Percentiles rank a stretch among this genome's conserved stretches.
phyloP scores from a whole-genome alignment of 2,113 vertebrate genomes.

The Cercocebus atys region DNA sequence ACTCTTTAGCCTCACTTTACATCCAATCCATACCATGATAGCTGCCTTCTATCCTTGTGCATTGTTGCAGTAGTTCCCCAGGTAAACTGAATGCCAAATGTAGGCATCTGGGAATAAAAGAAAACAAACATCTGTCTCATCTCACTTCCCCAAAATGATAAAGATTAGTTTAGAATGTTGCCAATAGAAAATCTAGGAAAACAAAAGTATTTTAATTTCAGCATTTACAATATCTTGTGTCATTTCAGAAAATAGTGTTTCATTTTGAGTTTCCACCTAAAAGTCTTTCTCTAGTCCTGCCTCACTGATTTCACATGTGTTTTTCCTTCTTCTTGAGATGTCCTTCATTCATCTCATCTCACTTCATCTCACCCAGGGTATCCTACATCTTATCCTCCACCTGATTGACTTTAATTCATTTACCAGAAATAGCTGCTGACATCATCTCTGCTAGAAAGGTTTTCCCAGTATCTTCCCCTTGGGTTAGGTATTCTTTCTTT shows the following conservation, averaged over 20 bases:
- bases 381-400: neutral
- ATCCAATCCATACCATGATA: neutral
- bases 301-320: neutral
- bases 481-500: neutral
- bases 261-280: neutral
- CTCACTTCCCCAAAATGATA: neutral
- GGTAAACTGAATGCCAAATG: neutral
- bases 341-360: neutral
- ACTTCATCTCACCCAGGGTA: neutral
- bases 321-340: neutral
- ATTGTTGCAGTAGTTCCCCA: neutral
- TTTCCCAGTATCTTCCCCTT: neutral
- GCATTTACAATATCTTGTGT: neutral
- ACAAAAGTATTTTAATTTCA: neutral
- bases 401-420: neutral
- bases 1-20: neutral
- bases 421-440: neutral
- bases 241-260: neutral
- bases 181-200: neutral
- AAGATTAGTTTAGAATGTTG: neutral
- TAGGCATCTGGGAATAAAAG: neutral
- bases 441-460: neutral
- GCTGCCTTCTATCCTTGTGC: neutral
- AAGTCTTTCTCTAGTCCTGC: neutral
- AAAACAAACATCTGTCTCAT: accelerated